phyloP scores from a whole-genome alignment of 2,888 invertebrate species.

The Caenorhabditis auriculariae region DNA sequence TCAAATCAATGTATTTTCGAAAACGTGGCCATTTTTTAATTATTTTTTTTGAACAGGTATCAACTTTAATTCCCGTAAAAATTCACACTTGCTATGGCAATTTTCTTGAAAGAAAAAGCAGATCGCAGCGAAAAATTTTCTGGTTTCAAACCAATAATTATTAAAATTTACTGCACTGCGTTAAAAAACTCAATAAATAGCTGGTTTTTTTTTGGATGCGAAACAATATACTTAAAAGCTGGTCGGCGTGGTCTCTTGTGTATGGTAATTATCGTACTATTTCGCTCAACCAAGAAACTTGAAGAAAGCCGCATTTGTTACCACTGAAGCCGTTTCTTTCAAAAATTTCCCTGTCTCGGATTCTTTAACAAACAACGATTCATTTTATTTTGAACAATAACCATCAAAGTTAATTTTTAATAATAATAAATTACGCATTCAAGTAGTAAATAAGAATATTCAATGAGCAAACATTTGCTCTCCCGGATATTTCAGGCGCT shows the following conservation, averaged over 20 bases:
- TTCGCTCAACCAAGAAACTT: constrained; percentile 1
- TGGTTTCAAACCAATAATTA: no score
- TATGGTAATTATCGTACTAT: constrained; percentile 1
- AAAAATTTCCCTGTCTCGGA: no score
- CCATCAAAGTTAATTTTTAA: constrained; percentile 6
- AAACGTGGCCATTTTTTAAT: no score
- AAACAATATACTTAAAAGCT: no score
- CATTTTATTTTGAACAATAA: not conserved
- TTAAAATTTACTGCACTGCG: no score
- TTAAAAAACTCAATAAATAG: no score
- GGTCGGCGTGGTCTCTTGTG: not conserved
- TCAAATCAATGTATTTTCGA: no score
- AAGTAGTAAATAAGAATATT: constrained; percentile 6
- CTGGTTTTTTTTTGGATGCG: no score
- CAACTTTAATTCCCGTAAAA: constrained; percentile 10
- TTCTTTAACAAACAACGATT: not conserved
- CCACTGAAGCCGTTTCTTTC: not conserved
- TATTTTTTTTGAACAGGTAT: no score
- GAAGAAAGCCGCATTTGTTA: constrained; percentile 16
- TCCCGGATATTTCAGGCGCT: no score
- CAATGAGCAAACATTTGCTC: constrained; percentile 13
- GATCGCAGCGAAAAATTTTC: no score
- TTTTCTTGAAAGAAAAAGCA: not conserved
- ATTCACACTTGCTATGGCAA: constrained; percentile 8
- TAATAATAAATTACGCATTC: constrained; percentile 13